Base-by-base conservation (phyloP, 2,888 invertebrate species). In the Caenorhabditis doughertyi region DNA sequence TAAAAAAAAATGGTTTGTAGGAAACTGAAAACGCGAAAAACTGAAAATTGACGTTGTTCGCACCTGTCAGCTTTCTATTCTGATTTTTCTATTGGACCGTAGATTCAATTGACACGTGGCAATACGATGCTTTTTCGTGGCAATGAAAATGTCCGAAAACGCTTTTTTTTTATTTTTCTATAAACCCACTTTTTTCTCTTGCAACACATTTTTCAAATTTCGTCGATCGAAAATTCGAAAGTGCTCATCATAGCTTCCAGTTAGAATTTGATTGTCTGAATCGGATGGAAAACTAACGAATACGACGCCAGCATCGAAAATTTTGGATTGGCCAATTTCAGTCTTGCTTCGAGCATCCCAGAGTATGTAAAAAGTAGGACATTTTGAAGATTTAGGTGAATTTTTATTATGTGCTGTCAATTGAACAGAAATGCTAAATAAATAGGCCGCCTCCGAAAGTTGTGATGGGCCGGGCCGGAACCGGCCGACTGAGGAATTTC, bases 221-320 rank as follows among this genome's bases (percentile, higher is more conserved):
- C 86, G 44, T 16, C 70, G 60, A 73, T 86, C 86, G 32, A 86
- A 62, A 49, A 84, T 49, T 2, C 86, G 72, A 42, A 86, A 42
- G 39, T 80, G 32, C 47, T 86, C 84, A 55, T 86, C 86, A 42
- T 86, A 86, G 49, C 83, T 77, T 13, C 86, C 86, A 5, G 86
- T 86, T 3, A 85, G 21, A 51, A 86, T 51, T 32, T 67, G 55
- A 21, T 84, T 55, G n/a, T 74, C 60, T 18, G 42, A 39, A 16
- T 35, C 44, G 44, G 16, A 4, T 3, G 58, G 72, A 39, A 81
- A 81, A 58, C 79, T 72, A 25, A 79, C 73, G 44, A 81, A 86
- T 44, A 84, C 84, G 44, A 86, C 86, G 13, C 86, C 86, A 4
- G 86, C 86, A 8, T 64, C 82, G 62, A 86, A 86, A 3, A 77